Evolutionary conservation across 2,113 vertebrate genomes (phyloP).

Genomic region (Etheostoma spectabile): DNA sequence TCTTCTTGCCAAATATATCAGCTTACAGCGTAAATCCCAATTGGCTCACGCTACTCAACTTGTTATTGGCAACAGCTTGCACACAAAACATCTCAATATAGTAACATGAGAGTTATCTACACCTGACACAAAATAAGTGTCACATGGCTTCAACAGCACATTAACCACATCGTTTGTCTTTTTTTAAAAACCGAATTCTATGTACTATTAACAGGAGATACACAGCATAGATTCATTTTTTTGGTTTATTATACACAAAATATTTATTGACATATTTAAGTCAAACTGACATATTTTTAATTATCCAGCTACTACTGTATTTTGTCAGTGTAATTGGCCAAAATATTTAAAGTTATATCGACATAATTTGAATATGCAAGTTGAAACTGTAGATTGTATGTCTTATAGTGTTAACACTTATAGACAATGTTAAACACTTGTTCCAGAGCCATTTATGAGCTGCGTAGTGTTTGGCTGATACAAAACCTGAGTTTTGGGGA

Average conservation of each 20-base stretch:
- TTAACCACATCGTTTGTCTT: neutral
- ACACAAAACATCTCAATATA: neutral
- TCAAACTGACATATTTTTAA: too few species aligned
- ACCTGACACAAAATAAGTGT: neutral
- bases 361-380: too few species aligned
- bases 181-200: neutral
- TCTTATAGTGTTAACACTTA: too few species aligned
- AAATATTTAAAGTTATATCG: neutral
- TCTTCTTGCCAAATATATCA: neutral
- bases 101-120: neutral
- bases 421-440: neutral
- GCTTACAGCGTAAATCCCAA: neutral
- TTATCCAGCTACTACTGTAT: neutral
- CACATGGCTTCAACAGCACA: neutral
- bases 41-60: neutral
- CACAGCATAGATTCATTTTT: neutral
- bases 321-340: neutral
- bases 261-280: too few species aligned
- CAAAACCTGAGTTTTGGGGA: too few species aligned
- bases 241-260: too few species aligned
- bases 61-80: neutral
- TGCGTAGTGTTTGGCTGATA: neutral
- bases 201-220: neutral
- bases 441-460: neutral
- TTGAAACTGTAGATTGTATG: too few species aligned